Evolutionary conservation across 2,797 vertebrate species (phyloP).

Genomic region (Anisognathus igniventris): DNA sequence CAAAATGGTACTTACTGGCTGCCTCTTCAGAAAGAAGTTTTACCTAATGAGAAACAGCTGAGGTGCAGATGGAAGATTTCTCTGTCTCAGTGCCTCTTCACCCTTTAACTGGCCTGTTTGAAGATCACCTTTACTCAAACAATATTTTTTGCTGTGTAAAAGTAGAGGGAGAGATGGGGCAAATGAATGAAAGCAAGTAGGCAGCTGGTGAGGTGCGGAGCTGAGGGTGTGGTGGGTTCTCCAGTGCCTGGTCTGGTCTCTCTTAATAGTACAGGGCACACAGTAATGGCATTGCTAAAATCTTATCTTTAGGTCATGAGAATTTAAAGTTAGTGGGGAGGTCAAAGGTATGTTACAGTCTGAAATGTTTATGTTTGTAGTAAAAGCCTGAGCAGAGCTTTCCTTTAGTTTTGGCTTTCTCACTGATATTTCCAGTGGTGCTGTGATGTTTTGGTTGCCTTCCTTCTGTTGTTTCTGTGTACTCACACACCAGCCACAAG

Average conservation of each 20-base stretch:
- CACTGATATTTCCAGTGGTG: rapidly evolving
- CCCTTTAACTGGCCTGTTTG: background rate
- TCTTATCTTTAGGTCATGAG: rapidly evolving
- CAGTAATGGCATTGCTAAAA: background rate
- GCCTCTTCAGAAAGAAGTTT: background rate
- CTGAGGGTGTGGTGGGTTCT: rapidly evolving
- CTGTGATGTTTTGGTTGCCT: background rate
- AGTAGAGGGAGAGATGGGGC: rapidly evolving
- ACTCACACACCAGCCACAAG: rapidly evolving
- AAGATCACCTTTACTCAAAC: background rate
- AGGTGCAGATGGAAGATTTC: background rate
- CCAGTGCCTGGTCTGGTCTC: rapidly evolving
- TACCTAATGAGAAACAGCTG: rapidly evolving
- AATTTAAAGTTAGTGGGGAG: background rate
- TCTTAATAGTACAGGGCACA: background rate
- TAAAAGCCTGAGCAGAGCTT: background rate
- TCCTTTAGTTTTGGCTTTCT: background rate
- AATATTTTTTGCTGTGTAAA: background rate
- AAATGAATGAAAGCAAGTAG: rapidly evolving
- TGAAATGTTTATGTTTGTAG: background rate
- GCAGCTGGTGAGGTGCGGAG: rapidly evolving
- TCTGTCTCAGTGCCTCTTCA: background rate
- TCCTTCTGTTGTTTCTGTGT: background rate
- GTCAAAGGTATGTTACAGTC: background rate
- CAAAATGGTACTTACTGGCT: background rate